Evolutionary conservation across 2,113 vertebrate genomes (phyloP).

Genomic region (Mobula hypostoma): DNA sequence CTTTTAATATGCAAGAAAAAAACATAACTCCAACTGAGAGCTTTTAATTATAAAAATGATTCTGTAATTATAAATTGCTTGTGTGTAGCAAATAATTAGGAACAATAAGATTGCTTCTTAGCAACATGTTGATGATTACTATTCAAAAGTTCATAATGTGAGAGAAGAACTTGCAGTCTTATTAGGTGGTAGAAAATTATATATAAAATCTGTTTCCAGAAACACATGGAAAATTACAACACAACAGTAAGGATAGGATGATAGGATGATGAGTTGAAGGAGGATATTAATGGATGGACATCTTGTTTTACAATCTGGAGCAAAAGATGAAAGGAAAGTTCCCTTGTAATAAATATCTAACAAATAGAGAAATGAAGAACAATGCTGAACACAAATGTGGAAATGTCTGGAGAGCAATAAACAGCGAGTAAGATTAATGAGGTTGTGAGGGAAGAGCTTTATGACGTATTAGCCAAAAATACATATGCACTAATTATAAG

Average conservation of each 20-base stretch:
- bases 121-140: too few species aligned
- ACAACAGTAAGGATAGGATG: background rate
- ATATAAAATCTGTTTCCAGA: background rate
- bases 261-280: background rate
- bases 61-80: background rate
- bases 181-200: background rate
- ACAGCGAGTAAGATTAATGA: background rate
- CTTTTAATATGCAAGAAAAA: background rate
- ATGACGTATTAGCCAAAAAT: background rate
- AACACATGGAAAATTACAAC: background rate
- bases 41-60: background rate
- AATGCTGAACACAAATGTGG: background rate
- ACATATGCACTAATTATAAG: background rate
- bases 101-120: background rate
- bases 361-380: background rate
- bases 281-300: background rate
- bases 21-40: background rate
- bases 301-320: background rate
- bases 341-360: background rate
- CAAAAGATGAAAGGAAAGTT: background rate
- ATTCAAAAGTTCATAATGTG: too few species aligned
- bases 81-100: too few species aligned
- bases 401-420: background rate
- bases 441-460: background rate
- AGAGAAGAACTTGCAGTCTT: background rate